Base-by-base conservation (phyloP, 2,888 invertebrate genomes). In the Pollenia angustigena region DNA sequence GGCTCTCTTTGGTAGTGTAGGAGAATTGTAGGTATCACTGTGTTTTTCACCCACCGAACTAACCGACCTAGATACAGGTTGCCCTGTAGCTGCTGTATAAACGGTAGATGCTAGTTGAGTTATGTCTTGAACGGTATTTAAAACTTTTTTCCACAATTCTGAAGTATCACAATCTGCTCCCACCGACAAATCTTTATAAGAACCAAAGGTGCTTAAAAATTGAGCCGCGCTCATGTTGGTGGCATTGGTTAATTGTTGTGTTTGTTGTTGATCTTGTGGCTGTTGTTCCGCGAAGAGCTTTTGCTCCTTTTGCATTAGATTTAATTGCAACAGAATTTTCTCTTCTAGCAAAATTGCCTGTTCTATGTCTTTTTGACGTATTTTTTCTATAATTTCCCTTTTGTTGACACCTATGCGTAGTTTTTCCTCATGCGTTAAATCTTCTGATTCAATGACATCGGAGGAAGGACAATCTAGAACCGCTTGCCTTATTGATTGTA, bases 21-120 rank as follows among this genome's bases (percentile, higher is more conserved):
- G 97, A 44, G 97, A 97, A 87, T 97, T 96, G 92, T 97, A 98
- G 0, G 96, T 95, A 42, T 96, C 96, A 90, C 97, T 98, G 90
- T 98, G 97, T 75, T 97, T 96, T 94, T 99, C 98, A 7, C 98
- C 98, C 0, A 97, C 98, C 42, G 98, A 98, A 93, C 98, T 98
- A 18, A 98, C 97, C 92, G 98, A 98, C 72, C 98, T 95, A 11
- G 97, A 97, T 14, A 98, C 94, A 82, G 96, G 96, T 50, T 96
- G 96, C 69, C 97, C 96, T 2, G 93, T 93, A 18, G 93, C 92
- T 40, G 95, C 95, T 52, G 95, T 95, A 85, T 96, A 97, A 79
- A 96, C 92, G 0, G 95, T 95, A 90, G 96, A 96, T 18, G 97
- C 97, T 85, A 97, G 93, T 87, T 96, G 95, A 89, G 95, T 95